A percentile compares a stretch with the other conserved stretches of the same genome.
These are phyloP conservation scores for Sinhomidia bicolor DNA, from an alignment of 2,888 invertebrate species.

Conservation along the genomic window DNA sequence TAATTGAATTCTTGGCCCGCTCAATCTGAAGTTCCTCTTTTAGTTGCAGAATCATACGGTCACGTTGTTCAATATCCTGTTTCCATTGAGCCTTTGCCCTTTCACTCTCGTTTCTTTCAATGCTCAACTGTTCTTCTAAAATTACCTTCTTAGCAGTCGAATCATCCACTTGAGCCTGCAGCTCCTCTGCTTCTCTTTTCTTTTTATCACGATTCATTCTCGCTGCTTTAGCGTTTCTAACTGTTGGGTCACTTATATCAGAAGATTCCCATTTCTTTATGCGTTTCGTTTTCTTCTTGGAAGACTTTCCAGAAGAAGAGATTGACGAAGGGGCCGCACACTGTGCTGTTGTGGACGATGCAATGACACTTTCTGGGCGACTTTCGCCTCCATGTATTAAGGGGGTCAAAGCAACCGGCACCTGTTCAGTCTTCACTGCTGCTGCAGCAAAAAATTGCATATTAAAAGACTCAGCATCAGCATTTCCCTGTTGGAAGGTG, in stretches of 20 bases:
- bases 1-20: constrained; percentile 30
- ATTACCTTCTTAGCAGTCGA: neutral
- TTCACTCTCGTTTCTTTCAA: neutral
- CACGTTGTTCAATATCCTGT: neutral
- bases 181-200: constrained; percentile 70
- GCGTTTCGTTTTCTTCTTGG: constrained; percentile 47
- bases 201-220: constrained; percentile 77
- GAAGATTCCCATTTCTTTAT: constrained; percentile 77
- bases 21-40: neutral
- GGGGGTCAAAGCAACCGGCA: neutral
- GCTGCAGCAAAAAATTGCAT: neutral
- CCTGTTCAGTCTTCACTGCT: neutral
- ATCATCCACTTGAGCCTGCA: constrained; percentile 16
- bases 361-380: constrained; percentile 4
- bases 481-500: constrained; percentile 5
- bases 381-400: constrained; percentile 33
- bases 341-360: no score
- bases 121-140: neutral
- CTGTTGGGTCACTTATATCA: constrained; percentile 72
- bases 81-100: neutral
- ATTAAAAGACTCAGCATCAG: constrained; percentile 34
- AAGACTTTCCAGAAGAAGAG: neutral
- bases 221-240: constrained; percentile 78
- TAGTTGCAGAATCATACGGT: no score
- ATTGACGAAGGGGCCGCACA: no score